Conservation (phyloP, 2,113 vertebrate genomes). For the Phoxinus phoxinus region DNA sequence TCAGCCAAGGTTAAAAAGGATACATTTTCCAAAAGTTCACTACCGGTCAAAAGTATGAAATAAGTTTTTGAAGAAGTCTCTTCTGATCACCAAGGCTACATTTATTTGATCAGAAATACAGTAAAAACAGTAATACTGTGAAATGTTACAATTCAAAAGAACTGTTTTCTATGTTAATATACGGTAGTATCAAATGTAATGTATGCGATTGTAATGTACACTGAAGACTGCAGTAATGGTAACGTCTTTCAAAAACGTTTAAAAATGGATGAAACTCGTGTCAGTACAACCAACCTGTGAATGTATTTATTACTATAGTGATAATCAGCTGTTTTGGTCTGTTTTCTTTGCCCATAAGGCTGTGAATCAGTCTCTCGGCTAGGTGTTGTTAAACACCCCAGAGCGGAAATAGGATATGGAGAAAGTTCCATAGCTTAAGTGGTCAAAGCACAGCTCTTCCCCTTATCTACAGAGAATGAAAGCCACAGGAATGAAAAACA, state of each 20-base stretch:
- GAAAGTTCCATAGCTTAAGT: conserved; percentile 62
- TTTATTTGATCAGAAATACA: too few species aligned
- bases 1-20: background rate
- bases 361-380: conserved; percentile 29
- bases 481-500: conserved; percentile 58
- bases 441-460: conserved; percentile 49
- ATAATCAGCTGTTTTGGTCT: background rate
- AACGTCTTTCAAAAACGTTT: too few species aligned
- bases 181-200: too few species aligned
- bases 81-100: too few species aligned
- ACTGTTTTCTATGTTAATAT: too few species aligned
- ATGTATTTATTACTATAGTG: background rate
- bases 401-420: conserved; percentile 66
- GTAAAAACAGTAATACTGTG: too few species aligned
- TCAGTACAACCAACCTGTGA: too few species aligned
- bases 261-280: background rate
- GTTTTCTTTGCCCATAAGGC: conserved; percentile 48
- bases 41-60: too few species aligned
- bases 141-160: too few species aligned
- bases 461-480: conserved; percentile 53
- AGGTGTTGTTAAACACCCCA: conserved; percentile 56
- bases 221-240: too few species aligned
- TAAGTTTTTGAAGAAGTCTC: too few species aligned
- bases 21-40: conserved; percentile 9
- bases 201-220: too few species aligned